Base-by-base conservation (phyloP, 2,113 vertebrate species). In the Cebidichthys violaceus region DNA sequence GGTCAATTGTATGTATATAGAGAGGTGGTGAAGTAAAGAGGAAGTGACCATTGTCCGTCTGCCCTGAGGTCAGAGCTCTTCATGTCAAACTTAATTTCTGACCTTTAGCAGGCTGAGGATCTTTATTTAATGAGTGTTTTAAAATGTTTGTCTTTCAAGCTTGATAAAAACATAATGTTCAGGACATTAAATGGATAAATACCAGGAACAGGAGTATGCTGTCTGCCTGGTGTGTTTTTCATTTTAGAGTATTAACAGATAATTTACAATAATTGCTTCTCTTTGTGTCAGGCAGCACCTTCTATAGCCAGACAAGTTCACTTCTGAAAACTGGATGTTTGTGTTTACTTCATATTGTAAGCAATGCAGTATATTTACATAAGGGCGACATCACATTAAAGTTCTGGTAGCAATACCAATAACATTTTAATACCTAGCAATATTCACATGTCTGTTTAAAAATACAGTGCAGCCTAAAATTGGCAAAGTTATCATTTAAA, bases 41-140 rank as follows among this genome's bases (percentile, higher is more conserved):
- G 92, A 94, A 84, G 82, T 92, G 89, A 88, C 85, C 87, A 87
- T 93, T 94, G 91, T 94, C 84, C 72, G 6, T 59, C 13, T 84
- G 83, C 81, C 92, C 81, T 18, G 10, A 87, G 88, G 89, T 92
- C 91, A 90, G 24, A 74, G 27, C 77, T 85, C 79, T 79, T 85
- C 50, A 79, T 85, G 74, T 81, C 77, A 66, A 79, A 65, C 86
- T 87, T 83, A 39, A 89, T 93, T 89, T 82, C 52, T 89, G 82
- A 83, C 82, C 87, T 83, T 57, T 33, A 77, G 84, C 76, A 79
- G 27, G 17, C 14, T 0, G 13, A 75, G 55, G 72, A 57, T 57
- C 4, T 27, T 86, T 4, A 67, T 81, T 86, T 74, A 74, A 74
- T 66, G 18, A 61, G 47, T n/a, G 52, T 68, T 82, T 52, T 43